Evolutionary conservation across 53 echinoderm and acorn worm genomes (phyloP).

Genomic region (Echinarachnius parma): DNA sequence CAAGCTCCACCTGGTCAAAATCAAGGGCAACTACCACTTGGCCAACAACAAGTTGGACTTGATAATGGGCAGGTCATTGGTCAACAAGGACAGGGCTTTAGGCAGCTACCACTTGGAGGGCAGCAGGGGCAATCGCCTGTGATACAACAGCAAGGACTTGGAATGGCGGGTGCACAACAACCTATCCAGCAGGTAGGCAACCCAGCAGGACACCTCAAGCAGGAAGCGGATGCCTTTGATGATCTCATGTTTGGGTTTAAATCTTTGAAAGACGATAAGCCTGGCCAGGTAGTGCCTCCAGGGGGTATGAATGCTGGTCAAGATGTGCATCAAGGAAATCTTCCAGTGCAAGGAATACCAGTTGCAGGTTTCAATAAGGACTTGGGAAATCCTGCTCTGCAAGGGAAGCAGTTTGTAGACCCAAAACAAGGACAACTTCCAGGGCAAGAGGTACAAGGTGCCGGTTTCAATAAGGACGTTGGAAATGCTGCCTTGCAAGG

Average conservation of each 20-base stretch:
- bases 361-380: slow-evolving; percentile 2
- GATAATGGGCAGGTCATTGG: not conserved
- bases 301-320: not conserved
- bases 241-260: slow-evolving; percentile 15
- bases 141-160: not conserved
- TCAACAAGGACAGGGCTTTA: not conserved
- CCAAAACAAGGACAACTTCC: too few relatives aligned
- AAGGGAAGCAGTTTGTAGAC: not conserved
- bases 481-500: too few relatives aligned
- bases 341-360: too few relatives aligned
- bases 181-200: not conserved
- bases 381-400: not conserved
- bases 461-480: too few relatives aligned
- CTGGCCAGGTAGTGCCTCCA: not conserved
- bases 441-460: too few relatives aligned
- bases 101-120: not conserved
- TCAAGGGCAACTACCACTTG: not conserved
- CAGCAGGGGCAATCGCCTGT: not conserved
- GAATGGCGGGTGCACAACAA: not conserved
- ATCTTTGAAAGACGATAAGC: not conserved
- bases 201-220: not conserved
- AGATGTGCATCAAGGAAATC: not conserved
- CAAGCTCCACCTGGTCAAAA: not conserved
- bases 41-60: slow-evolving; percentile 8
- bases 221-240: slow-evolving; percentile 45